Evolutionary conservation across 2,888 invertebrate genomes (phyloP).

Genomic region (Cepaea hortensis): DNA sequence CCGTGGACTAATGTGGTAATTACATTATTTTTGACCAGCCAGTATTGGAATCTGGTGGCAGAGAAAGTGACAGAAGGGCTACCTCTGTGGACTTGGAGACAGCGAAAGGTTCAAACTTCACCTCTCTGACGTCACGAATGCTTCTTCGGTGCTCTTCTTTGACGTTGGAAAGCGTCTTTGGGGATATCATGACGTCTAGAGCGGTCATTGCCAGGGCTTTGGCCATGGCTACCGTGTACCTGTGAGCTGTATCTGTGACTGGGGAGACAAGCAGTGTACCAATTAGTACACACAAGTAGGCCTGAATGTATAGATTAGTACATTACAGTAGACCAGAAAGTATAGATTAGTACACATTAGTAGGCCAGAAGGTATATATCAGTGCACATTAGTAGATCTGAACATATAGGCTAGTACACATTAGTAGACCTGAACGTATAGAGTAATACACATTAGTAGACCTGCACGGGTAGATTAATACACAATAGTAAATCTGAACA

Average conservation of each 20-base stretch:
- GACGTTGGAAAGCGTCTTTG: conserved; percentile 21
- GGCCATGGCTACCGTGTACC: conserved; percentile 34
- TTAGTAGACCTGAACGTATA: no score
- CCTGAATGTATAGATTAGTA: no score
- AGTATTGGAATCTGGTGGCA: conserved; percentile 34
- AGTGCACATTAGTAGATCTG: no score
- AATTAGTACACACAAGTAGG: no score
- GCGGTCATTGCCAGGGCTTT: conserved; percentile 48
- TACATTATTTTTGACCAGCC: conserved; percentile 39
- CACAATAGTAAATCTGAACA: no score
- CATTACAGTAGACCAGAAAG: no score
- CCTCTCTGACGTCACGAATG: not conserved
- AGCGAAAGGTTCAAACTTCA: conserved; percentile 1
- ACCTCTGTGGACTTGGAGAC: not conserved
- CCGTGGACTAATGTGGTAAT: not conserved
- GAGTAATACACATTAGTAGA: no score
- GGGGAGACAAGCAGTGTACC: not conserved
- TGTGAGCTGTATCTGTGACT: conserved; percentile 19
- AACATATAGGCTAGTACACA: no score
- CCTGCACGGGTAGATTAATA: no score
- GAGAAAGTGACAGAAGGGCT: not conserved
- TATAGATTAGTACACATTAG: no score
- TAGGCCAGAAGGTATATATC: no score
- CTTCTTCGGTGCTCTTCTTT: conserved; percentile 21
- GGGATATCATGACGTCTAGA: conserved; percentile 38